Evolutionary conservation across 2,797 vertebrate species (phyloP).

Genomic region (Chrysocyon brachyurus): DNA sequence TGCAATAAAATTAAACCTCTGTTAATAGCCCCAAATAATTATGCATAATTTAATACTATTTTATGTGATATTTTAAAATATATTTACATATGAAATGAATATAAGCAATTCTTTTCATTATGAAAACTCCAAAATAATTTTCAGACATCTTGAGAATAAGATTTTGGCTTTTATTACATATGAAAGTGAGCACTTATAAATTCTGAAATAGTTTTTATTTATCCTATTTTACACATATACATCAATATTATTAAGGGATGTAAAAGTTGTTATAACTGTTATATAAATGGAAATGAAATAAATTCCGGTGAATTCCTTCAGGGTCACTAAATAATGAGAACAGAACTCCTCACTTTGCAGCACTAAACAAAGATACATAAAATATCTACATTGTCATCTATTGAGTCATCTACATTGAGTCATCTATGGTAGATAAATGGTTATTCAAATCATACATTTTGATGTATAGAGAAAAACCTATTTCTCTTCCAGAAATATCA

Average conservation of each 20-base stretch:
- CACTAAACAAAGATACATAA: slow-evolving; percentile 64
- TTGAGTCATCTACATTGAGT: background rate
- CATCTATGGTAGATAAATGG: slow-evolving; percentile 19
- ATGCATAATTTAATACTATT: background rate
- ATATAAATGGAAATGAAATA: slow-evolving; percentile 44
- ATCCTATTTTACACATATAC: background rate
- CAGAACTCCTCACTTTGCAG: slow-evolving; percentile 33
- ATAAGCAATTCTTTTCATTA: background rate
- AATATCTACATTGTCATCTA: background rate
- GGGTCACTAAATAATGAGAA: background rate
- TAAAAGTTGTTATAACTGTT: background rate
- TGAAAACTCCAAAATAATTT: background rate
- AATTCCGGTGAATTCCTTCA: slow-evolving; percentile 7
- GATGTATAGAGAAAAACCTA: slow-evolving; percentile 42
- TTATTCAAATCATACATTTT: background rate
- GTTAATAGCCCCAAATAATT: background rate
- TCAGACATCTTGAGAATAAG: background rate
- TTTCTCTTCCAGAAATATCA: slow-evolving; percentile 56
- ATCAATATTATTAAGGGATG: background rate
- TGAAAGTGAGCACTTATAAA: background rate
- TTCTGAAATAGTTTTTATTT: slow-evolving; percentile 12
- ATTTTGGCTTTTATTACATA: background rate
- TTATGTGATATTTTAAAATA: background rate
- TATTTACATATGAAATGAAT: background rate
- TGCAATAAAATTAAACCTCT: background rate